phyloP scores from a whole-genome alignment of 2,888 invertebrate genomes.

The Rhynchonema sp. region DNA sequence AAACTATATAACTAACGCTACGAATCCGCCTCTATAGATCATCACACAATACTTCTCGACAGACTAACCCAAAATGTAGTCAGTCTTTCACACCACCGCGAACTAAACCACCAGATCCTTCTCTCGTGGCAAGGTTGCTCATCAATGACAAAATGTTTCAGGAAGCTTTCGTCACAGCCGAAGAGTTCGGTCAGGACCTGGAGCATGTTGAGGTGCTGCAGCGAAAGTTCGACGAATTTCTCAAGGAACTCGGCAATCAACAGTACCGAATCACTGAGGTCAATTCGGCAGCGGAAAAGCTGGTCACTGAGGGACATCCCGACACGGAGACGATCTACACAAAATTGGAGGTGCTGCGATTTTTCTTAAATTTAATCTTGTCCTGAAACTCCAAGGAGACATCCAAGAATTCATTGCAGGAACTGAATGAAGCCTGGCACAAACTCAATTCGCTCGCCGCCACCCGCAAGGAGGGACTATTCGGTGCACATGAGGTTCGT shows the following conservation, averaged over 20 bases:
- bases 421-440: conserved; percentile 91
- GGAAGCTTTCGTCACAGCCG: conserved; percentile 82
- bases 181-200: conserved; percentile 92
- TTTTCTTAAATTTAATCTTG: neutral
- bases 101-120: too few relatives aligned
- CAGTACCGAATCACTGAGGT: conserved; percentile 91
- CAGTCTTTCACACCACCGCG: too few relatives aligned
- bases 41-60: too few relatives aligned
- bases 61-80: too few relatives aligned
- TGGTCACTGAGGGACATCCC: conserved; percentile 79
- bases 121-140: too few relatives aligned
- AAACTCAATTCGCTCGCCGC: conserved; percentile 76
- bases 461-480: conserved; percentile 75
- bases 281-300: conserved; percentile 75
- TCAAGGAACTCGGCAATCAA: conserved; percentile 91
- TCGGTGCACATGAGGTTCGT: conserved; percentile 96
- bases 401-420: conserved; percentile 40
- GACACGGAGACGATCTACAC: conserved; percentile 53
- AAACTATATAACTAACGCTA: too few relatives aligned
- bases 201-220: conserved; percentile 97
- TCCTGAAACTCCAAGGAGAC: too few relatives aligned
- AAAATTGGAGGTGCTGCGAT: conserved; percentile 39
- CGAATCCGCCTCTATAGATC: too few relatives aligned
- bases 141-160: too few relatives aligned
- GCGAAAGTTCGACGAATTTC: conserved; percentile 98